Evolutionary conservation across 2,113 vertebrate species (phyloP).

Genomic region (Sinocyclocheilus rhinocerous): DNA sequence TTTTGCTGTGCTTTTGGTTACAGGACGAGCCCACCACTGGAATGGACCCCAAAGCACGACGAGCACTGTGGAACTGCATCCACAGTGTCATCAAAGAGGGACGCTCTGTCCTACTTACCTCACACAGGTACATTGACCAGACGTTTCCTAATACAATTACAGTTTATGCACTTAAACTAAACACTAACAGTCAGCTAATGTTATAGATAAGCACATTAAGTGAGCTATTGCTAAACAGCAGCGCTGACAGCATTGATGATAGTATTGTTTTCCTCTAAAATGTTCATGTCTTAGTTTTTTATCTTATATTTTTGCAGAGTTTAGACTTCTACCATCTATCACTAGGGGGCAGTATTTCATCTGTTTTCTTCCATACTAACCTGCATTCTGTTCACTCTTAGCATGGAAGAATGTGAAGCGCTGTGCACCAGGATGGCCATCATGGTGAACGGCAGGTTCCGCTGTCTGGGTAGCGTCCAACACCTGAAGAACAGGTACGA

Average conservation of each 20-base stretch:
- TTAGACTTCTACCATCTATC: not conserved
- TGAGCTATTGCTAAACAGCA: not conserved
- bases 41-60: constrained; percentile 96
- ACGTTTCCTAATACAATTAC: too few relatives aligned
- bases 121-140: constrained; percentile 84
- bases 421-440: constrained; percentile 97
- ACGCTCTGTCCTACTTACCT: constrained; percentile 93
- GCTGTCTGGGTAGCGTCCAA: constrained; percentile 95
- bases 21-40: constrained; percentile 98
- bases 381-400: constrained; percentile 65
- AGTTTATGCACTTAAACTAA: not conserved
- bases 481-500: constrained; percentile 95
- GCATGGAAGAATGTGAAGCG: constrained; percentile 99
- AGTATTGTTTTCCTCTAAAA: not conserved
- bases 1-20: constrained; percentile 56
- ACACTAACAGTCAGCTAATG: not conserved
- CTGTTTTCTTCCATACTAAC: not conserved
- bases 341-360: not conserved
- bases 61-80: constrained; percentile 95
- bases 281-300: not conserved
- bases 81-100: constrained; percentile 92
- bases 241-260: not conserved
- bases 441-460: constrained; percentile 97
- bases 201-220: not conserved
- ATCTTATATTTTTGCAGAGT: not conserved